phyloP scores from a whole-genome alignment of 2,797 vertebrate species.

The Remorina albescens region DNA sequence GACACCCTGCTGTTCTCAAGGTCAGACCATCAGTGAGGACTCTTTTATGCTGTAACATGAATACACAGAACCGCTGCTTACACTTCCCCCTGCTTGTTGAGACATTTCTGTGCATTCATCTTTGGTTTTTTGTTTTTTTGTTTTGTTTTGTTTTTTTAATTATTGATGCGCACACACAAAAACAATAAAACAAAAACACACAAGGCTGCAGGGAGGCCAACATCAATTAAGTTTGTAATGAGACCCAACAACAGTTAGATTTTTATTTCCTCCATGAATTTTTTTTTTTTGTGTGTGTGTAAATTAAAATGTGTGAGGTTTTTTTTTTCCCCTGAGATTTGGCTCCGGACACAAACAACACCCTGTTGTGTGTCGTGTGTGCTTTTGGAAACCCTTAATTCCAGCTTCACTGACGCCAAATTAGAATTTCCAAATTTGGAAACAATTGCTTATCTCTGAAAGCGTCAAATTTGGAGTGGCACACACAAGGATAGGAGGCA shows the following conservation, averaged over 20 bases:
- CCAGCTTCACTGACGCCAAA: neutral
- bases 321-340: neutral
- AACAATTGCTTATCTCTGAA: neutral
- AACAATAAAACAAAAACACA: neutral
- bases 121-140: no score
- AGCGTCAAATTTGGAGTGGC: conserved; percentile 7
- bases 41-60: neutral
- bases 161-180: no score
- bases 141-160: no score
- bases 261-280: neutral
- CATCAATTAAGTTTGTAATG: neutral
- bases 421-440: neutral
- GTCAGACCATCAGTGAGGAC: conserved; percentile 32
- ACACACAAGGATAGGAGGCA: neutral
- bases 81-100: neutral
- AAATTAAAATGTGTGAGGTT: neutral
- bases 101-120: neutral
- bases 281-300: no score
- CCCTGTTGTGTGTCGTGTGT: neutral
- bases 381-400: neutral
- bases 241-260: neutral
- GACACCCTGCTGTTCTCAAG: conserved; percentile 36
- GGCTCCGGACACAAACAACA: neutral
- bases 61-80: conserved; percentile 9
- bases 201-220: neutral